phyloP scores from a whole-genome alignment of 64 coral and sea anemone genomes.

The Anthopleura sola region DNA sequence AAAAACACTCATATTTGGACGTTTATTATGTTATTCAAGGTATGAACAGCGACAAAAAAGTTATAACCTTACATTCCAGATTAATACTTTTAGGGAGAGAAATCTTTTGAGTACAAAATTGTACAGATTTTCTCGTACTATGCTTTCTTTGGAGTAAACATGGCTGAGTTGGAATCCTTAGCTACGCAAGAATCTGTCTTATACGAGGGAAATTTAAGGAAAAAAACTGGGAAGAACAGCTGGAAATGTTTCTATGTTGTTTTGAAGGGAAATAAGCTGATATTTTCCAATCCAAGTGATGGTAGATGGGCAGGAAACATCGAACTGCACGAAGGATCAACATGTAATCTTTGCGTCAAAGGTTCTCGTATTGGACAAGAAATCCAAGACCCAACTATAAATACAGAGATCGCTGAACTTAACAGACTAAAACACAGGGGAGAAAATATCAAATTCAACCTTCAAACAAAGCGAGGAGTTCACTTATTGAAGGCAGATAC shows the following conservation, averaged over 20 bases:
- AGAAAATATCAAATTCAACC: conserved; percentile 25
- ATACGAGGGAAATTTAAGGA: conserved; percentile 22
- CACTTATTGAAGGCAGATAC: conserved; percentile 45
- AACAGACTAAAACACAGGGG: background rate
- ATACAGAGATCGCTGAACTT: background rate
- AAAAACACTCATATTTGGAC: background rate
- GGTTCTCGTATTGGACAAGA: background rate
- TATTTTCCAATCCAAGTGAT: conserved; percentile 26
- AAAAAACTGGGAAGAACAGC: conserved; percentile 45
- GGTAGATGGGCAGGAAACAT: conserved; percentile 23
- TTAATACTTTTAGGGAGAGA: background rate
- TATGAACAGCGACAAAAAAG: background rate
- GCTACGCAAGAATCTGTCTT: background rate
- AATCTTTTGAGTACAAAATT: background rate
- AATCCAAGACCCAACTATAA: background rate
- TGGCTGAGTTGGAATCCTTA: background rate
- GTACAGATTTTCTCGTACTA: background rate
- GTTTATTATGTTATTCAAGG: background rate
- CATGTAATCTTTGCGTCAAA: background rate
- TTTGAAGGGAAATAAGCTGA: conserved; percentile 15
- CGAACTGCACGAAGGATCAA: conserved; percentile 18
- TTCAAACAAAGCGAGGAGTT: conserved; percentile 35
- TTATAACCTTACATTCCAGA: background rate
- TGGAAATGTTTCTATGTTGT: conserved; percentile 41
- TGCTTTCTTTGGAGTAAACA: background rate